A percentile compares a stretch with the other conserved stretches of the same genome.
phyloP scores from a whole-genome alignment of 2,888 invertebrate genomes.

The Labia minor region DNA sequence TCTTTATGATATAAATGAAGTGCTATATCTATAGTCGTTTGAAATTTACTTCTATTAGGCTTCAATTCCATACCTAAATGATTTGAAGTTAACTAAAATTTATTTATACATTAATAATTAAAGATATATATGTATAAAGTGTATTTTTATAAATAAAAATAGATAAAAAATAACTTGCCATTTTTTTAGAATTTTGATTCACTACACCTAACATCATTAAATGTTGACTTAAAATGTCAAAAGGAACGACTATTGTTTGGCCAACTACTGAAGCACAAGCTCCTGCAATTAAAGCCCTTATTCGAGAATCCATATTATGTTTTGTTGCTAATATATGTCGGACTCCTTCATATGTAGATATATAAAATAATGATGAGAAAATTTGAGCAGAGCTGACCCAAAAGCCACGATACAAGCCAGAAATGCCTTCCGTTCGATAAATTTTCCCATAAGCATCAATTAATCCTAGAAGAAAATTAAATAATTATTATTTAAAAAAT shows the following conservation, averaged over 20 bases:
- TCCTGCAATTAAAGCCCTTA: slow-evolving; percentile 76
- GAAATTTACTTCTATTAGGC: slow-evolving; percentile 49
- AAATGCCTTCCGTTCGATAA: slow-evolving; percentile 66
- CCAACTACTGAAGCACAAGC: slow-evolving; percentile 85
- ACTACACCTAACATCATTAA: slow-evolving; percentile 81
- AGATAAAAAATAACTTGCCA: slow-evolving; percentile 16
- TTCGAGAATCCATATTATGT: slow-evolving; percentile 50
- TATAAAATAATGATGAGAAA: slow-evolving; percentile 78
- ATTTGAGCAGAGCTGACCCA: slow-evolving; percentile 78
- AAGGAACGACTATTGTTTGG: slow-evolving; percentile 91
- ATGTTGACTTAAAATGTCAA: slow-evolving; percentile 93
- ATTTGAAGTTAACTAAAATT: slow-evolving; percentile 49
- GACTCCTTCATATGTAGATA: slow-evolving; percentile 86
- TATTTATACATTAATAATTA: background rate
- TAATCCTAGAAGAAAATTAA: slow-evolving; percentile 47
- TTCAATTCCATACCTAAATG: slow-evolving; percentile 61
- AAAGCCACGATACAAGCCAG: slow-evolving; percentile 86
- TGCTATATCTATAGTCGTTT: slow-evolving; percentile 63
- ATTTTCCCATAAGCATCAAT: slow-evolving; percentile 85
- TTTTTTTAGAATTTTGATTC: slow-evolving; percentile 22
- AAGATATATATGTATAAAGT: background rate
- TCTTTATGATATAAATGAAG: slow-evolving; percentile 66
- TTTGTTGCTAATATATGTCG: slow-evolving; percentile 60
- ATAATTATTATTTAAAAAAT: slow-evolving; percentile 9
- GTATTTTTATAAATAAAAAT: background rate